Base-by-base conservation (phyloP, 2,888 invertebrate species). In the Hololepta plana region DNA sequence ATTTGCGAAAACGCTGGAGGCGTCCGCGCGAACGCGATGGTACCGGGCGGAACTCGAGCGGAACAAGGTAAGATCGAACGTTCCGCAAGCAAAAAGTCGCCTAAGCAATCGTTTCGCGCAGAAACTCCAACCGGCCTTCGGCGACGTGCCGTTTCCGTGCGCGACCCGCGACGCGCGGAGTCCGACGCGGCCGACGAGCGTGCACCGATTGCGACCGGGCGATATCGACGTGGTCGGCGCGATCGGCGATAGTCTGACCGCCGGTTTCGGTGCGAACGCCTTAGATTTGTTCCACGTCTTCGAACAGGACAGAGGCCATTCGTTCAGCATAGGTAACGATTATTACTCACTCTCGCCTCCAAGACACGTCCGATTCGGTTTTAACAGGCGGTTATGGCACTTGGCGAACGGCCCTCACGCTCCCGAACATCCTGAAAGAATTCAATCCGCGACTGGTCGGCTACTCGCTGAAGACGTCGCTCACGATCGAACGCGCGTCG, bases 401-500 rank as follows among this genome's bases (percentile, higher is more conserved):
- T 14, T 67, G 67, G 67, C 49, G 56, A 20, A 47, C 57, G 29
- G 60, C 49, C 38, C 37, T 65, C n/a, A 67, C 67, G 1, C 22
- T 67, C 21, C 66, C 67, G 8, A 67, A 70, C 45, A 64, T 70
- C 22, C 40, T 71, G 10, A 67, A 67, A 40, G 65, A 61, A 42
- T 74, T 65, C 44, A 74, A 73, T 47, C 67, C 68, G 0, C 58
- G 65, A 22, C 43, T 75, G 10, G 51, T 67, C 27, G 74, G 74
- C 1, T 72, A 64, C 36, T 59, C 72, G 0, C 30, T 56, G 1
- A 49, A 51, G 9, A 62, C 67, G 40, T 59, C 64, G 0, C 42
- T 59, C 4, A 50, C 60, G 1, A 49, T 49, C 15, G 54, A 55
- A 12, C 31, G 34, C 28, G 49, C 38, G 3, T 57, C 65, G 1